Conservation (phyloP, 2,113 vertebrate genomes). For the Coturnix japonica region DNA sequence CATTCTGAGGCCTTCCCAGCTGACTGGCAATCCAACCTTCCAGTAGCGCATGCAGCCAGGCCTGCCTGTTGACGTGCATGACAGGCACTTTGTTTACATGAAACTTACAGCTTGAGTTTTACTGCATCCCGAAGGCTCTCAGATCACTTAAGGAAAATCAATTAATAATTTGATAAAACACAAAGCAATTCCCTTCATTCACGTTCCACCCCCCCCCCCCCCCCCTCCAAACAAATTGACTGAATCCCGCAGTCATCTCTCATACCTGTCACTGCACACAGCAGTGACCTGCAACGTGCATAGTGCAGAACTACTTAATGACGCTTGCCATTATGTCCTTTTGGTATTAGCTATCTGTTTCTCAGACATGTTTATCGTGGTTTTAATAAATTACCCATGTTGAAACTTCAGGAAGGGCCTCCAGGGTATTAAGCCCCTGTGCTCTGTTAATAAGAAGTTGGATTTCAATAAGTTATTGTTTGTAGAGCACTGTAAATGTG, state of each 20-base stretch:
- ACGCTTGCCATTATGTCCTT: constrained; percentile 18
- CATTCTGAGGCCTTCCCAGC: neutral
- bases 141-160: constrained; percentile 32
- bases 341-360: constrained; percentile 12
- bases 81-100: neutral
- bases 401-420: constrained; percentile 39
- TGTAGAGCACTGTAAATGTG: neutral
- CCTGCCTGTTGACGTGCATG: neutral
- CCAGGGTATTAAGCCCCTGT: constrained; percentile 1
- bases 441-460: constrained; percentile 32
- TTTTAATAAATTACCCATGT: constrained; percentile 52
- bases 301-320: constrained; percentile 23
- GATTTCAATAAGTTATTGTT: constrained; percentile 36
- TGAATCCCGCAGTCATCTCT: constrained; percentile 11
- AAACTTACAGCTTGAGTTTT: neutral
- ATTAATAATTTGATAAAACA: constrained; percentile 31
- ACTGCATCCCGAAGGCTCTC: neutral
- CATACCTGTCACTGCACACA: constrained; percentile 18
- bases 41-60: accelerated
- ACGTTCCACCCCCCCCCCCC: neutral
- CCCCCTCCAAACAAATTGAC: neutral
- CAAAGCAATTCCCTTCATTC: neutral
- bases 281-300: neutral
- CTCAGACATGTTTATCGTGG: constrained; percentile 49
- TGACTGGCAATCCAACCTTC: neutral